These are phyloP conservation scores for Rhadina sibilatrix DNA, from an alignment of 2,113 vertebrate genomes.

Conservation along the genomic window DNA sequence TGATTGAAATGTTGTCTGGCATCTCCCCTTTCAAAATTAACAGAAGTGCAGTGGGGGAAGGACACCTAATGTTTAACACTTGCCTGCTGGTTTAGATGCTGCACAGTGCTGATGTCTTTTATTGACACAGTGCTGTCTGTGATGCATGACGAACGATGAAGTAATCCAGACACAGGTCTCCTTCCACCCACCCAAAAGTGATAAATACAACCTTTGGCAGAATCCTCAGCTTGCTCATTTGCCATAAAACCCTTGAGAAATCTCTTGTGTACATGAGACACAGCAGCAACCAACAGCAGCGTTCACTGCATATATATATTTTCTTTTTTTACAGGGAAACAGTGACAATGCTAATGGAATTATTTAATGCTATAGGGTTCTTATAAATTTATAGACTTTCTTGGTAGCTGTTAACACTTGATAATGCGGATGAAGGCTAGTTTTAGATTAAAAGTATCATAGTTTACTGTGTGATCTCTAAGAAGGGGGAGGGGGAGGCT, in stretches of 20 bases:
- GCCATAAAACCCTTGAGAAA: conserved; percentile 6
- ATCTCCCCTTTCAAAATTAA: background rate
- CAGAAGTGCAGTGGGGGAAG: background rate
- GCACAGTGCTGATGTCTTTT: background rate
- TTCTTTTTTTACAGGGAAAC: background rate
- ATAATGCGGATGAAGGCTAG: background rate
- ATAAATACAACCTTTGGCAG: conserved; percentile 1
- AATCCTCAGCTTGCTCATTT: conserved; percentile 44
- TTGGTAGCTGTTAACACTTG: background rate
- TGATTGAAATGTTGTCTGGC: background rate
- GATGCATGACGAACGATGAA: background rate
- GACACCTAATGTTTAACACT: background rate
- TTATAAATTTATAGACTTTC: background rate
- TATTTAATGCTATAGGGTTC: background rate
- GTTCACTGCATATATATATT: background rate
- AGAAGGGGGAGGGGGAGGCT: background rate
- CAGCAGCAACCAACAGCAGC: background rate
- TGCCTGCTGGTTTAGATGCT: background rate
- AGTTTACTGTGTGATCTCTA: background rate
- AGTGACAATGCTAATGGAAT: background rate
- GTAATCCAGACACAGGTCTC: background rate
- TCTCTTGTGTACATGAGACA: background rate
- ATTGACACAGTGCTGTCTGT: background rate
- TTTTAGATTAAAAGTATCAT: background rate
- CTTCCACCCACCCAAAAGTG: background rate